Conservation (phyloP, 2,797 vertebrate genomes). For the Linurgus olivaceus region DNA sequence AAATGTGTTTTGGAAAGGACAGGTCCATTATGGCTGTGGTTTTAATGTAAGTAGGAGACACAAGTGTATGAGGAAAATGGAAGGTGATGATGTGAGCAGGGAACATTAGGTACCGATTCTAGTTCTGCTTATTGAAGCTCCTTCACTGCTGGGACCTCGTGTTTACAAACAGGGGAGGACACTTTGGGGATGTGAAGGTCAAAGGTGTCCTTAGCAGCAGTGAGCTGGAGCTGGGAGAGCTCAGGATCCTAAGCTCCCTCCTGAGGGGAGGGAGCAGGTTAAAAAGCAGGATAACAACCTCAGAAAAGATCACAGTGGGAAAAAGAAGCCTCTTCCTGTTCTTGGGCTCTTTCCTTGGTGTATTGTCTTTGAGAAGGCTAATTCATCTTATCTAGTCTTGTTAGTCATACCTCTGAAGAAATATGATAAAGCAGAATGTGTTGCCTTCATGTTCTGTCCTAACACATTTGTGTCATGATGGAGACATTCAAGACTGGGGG, state of each 20-base stretch:
- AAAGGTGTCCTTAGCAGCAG: not conserved
- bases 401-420: not conserved
- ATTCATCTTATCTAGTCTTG: not conserved
- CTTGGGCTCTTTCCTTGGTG: not conserved
- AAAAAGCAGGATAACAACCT: not conserved
- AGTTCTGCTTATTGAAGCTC: not conserved
- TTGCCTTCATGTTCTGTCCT: not conserved
- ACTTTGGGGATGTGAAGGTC: not conserved
- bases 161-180: not conserved
- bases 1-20: not conserved
- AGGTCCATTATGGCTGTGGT: not conserved
- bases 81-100: not conserved
- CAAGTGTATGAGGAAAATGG: not conserved
- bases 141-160: not conserved
- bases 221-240: not conserved
- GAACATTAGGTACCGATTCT: not conserved
- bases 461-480: slow-evolving; percentile 42
- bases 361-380: not conserved
- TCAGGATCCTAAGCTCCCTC: not conserved
- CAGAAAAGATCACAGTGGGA: not conserved
- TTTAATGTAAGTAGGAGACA: not conserved
- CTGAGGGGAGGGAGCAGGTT: not conserved
- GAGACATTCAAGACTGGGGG: not conserved
- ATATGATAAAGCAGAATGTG: not conserved
- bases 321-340: not conserved